Evolutionary conservation across 2,888 invertebrate genomes (phyloP).

Genomic region (Pristionchus entomophagus): DNA sequence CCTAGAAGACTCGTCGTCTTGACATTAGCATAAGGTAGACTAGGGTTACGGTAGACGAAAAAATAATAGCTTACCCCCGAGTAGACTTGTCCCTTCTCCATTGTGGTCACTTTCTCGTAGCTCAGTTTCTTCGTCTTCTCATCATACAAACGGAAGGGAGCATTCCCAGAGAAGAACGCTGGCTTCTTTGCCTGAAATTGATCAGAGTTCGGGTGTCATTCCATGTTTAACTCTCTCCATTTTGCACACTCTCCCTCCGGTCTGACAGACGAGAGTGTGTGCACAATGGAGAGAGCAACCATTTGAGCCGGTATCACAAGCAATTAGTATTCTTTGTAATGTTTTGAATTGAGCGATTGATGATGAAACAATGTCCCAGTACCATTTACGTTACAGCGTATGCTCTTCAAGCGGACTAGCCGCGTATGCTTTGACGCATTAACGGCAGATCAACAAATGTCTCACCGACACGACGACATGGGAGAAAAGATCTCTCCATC

Average conservation of each 20-base stretch:
- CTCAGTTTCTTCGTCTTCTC: slow-evolving; percentile 86
- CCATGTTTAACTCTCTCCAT: no score
- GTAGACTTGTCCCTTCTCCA: slow-evolving; percentile 92
- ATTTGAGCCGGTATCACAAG: no score
- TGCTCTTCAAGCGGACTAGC: background rate
- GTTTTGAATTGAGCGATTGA: no score
- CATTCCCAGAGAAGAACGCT: slow-evolving; percentile 86
- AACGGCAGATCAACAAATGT: background rate
- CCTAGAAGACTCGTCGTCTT: background rate
- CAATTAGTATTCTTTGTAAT: no score
- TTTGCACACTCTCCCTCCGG: no score
- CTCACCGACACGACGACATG: slow-evolving; percentile 86
- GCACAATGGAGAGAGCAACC: no score
- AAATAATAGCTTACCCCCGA: slow-evolving; percentile 83
- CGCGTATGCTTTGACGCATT: background rate
- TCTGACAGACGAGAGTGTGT: no score
- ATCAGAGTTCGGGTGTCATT: no score
- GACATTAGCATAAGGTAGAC: no score
- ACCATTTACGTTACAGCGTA: background rate
- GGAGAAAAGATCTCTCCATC: slow-evolving; percentile 93
- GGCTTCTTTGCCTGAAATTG: slow-evolving; percentile 89
- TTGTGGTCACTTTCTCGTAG: slow-evolving; percentile 90
- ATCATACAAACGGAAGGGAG: slow-evolving; percentile 82
- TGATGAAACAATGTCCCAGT: background rate
- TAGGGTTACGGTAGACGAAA: background rate